phyloP scores from a whole-genome alignment of 2,113 vertebrate genomes.

The Pterocles orientalis region DNA sequence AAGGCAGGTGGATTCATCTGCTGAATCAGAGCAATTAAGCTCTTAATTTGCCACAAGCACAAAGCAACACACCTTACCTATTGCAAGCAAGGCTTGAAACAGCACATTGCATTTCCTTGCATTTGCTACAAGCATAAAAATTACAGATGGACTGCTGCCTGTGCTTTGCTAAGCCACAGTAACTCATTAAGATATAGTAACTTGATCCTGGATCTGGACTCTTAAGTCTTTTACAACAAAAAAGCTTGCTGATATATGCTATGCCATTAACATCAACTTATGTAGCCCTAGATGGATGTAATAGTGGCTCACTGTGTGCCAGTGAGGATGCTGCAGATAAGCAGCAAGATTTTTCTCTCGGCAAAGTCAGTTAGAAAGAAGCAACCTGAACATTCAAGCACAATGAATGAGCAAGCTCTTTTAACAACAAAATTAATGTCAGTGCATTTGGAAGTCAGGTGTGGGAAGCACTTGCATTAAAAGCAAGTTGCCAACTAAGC shows the following conservation, averaged over 20 bases:
- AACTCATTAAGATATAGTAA: not conserved
- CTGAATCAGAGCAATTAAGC: not conserved
- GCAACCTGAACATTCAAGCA: not conserved
- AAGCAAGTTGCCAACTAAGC: not conserved
- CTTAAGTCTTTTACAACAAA: not conserved
- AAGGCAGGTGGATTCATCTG: not conserved
- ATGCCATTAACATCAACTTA: not conserved
- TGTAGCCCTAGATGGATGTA: not conserved
- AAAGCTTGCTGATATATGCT: not conserved
- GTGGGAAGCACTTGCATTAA: not conserved
- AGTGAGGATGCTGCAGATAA: not conserved
- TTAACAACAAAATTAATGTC: not conserved
- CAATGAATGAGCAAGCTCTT: not conserved
- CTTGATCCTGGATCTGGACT: not conserved
- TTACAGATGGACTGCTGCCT: not conserved
- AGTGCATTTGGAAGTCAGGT: conserved; percentile 1
- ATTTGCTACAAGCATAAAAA: not conserved
- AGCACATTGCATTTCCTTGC: not conserved
- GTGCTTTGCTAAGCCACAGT: not conserved
- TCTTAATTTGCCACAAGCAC: not conserved
- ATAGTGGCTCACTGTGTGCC: not conserved
- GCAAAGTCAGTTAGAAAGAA: not conserved
- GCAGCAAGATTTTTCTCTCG: not conserved
- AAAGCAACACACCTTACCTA: not conserved
- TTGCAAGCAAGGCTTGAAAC: not conserved